Evolutionary conservation across 2,797 vertebrate species (phyloP), one percentile per base, ranked within the genome.

Genomic region (Hippocampus kuda): DNA sequence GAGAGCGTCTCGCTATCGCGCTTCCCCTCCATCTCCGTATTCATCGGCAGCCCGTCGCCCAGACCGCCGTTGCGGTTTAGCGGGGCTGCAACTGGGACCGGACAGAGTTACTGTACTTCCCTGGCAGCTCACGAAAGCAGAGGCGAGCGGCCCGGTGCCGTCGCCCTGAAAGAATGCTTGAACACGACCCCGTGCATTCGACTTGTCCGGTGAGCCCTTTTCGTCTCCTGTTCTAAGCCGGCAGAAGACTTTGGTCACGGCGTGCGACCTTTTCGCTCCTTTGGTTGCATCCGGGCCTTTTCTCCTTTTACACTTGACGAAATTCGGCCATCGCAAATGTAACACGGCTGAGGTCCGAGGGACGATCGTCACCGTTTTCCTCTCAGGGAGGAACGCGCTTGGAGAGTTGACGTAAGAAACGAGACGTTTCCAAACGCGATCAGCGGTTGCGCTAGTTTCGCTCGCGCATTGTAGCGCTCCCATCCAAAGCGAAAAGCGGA

Each of bases 281-380:
- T 30, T 30, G 27, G 27, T 30, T 30, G 27, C 27, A 30, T 30
- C 27, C 27, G 27, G 30, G 30, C 30, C 30, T 30, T 30, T 30
- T 30, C 30, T 30, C 30, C 30, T 30, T 30, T 30, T 30, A 30
- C 30, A 79, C 83, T 77, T 72, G 80, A 78, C 79, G 84, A 78
- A 81, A 82, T 85, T 71, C 22, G 1, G 74, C n/a, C n/a, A n/a
- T n/a, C n/a, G 81, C 86, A 82, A 59, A 85, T 88, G 87, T 89
- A 85, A 88, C 81, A 76, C 82, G 65, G 22, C 11, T 26, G n/a
- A 44, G 22, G 41, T 44, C 38, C 9, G 13, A 15, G 10, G 3
- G 44, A 46, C 2, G 22, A 30, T 2, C 30, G 30, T 30, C 30
- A 30, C 30, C 3, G 3, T 30, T 30, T 30, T 27, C 27, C 27